Evolutionary conservation across 2,113 vertebrate species (phyloP).

Genomic region (Podilymbus podiceps): DNA sequence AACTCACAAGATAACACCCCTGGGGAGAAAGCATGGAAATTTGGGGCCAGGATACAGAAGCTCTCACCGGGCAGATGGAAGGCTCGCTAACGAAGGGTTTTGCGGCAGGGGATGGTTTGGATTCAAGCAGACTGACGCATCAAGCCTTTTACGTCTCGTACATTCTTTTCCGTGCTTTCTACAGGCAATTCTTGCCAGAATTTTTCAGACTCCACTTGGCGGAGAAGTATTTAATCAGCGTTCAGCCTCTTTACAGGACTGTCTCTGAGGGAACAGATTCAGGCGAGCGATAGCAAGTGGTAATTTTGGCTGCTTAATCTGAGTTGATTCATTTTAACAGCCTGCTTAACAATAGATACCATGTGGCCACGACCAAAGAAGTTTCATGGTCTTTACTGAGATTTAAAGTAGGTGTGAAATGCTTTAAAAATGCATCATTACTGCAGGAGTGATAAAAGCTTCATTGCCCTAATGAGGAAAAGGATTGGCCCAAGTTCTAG

Average conservation of each 20-base stretch:
- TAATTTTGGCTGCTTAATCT: constrained; percentile 30
- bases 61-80: neutral
- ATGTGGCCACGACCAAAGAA: neutral
- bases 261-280: constrained; percentile 2
- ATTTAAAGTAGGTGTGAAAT: neutral
- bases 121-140: neutral
- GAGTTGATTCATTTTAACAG: constrained; percentile 26
- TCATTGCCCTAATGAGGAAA: neutral
- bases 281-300: neutral
- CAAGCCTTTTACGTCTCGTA: neutral
- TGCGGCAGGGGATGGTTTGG: neutral
- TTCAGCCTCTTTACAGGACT: neutral
- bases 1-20: neutral
- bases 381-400: neutral
- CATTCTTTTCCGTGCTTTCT: neutral
- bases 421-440: neutral
- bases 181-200: neutral
- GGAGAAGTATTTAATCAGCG: neutral
- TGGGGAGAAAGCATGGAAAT: neutral
- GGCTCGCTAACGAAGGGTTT: neutral
- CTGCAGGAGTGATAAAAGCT: neutral
- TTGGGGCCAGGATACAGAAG: neutral
- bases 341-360: neutral
- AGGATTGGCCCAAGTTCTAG: neutral
- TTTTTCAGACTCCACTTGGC: neutral